phyloP scores from a whole-genome alignment of 2,797 vertebrate species.

The Macropus fuliginosus region DNA sequence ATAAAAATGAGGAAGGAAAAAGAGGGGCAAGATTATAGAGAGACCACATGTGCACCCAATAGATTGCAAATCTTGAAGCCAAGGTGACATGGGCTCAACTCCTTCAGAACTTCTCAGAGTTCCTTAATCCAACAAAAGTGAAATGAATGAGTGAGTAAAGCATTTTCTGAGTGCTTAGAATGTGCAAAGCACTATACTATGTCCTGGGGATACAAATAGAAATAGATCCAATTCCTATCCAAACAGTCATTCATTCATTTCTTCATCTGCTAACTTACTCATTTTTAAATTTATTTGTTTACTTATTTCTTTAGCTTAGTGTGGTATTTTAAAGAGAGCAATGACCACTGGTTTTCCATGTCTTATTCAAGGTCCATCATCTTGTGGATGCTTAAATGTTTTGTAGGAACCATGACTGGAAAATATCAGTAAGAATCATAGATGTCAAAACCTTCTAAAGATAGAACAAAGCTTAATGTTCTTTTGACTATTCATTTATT shows the following conservation, averaged over 20 bases:
- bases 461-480: not conserved
- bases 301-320: not conserved
- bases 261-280: not conserved
- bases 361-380: not conserved
- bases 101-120: not conserved
- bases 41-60: not conserved
- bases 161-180: not conserved
- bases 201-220: not conserved
- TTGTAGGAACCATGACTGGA: not conserved
- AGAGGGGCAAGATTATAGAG: not conserved
- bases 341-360: not conserved
- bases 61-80: not conserved
- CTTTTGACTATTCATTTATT: not conserved
- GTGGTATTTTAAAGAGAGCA: not conserved
- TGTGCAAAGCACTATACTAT: not conserved
- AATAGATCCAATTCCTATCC: not conserved
- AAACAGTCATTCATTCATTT: not conserved
- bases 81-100: not conserved
- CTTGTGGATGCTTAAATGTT: not conserved
- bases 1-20: constrained; percentile 9
- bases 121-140: not conserved
- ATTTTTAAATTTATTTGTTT: not conserved
- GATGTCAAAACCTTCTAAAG: not conserved
- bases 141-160: not conserved
- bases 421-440: not conserved